phyloP scores from a whole-genome alignment of 2,888 invertebrate species.

The Parasteatoda lunata region DNA sequence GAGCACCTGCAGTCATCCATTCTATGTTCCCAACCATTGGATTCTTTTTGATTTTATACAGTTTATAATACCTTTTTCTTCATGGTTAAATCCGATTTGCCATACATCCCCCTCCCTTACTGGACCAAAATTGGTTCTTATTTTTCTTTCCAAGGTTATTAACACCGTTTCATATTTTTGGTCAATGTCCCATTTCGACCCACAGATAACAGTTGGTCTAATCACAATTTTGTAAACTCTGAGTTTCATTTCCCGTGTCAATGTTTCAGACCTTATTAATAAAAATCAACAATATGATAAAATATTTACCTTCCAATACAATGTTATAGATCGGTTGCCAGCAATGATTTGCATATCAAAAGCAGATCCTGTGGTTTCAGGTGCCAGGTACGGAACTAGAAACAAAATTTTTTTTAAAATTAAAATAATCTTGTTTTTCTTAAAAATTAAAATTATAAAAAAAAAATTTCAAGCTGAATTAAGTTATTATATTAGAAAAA shows the following conservation, averaged over 20 bases:
- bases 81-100: too few relatives aligned
- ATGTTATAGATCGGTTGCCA: constrained; percentile 50
- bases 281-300: constrained; percentile 3
- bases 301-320: constrained; percentile 67
- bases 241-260: not conserved
- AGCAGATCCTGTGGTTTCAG: constrained; percentile 37
- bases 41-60: too few relatives aligned
- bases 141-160: too few relatives aligned
- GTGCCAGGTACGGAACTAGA: constrained; percentile 67
- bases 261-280: not conserved
- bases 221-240: too few relatives aligned
- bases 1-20: too few relatives aligned
- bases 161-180: too few relatives aligned
- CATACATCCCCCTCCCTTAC: too few relatives aligned
- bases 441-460: not conserved
- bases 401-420: not conserved
- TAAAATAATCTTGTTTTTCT: not conserved
- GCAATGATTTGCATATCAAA: constrained; percentile 53
- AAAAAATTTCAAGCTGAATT: not conserved
- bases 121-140: too few relatives aligned
- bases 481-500: not conserved
- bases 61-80: too few relatives aligned
- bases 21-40: too few relatives aligned
- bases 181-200: too few relatives aligned
- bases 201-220: too few relatives aligned